phyloP scores from a whole-genome alignment of 2,113 vertebrate genomes.

The Platysteira castanea region DNA sequence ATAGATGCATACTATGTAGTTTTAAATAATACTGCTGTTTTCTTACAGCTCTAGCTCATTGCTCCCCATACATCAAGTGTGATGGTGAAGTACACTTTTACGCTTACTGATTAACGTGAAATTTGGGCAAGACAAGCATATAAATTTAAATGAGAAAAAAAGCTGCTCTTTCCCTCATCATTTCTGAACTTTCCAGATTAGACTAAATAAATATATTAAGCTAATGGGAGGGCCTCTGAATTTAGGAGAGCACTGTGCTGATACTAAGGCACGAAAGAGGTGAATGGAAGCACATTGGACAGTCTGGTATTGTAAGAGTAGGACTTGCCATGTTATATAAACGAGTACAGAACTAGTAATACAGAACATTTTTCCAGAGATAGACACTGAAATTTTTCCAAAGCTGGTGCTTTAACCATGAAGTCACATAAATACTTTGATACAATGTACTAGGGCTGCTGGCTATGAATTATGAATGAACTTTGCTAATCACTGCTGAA shows the following conservation, averaged over 20 bases:
- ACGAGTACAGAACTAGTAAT: not conserved
- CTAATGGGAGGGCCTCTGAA: not conserved
- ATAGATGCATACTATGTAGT: not conserved
- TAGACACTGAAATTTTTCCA: not conserved
- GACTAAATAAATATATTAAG: not conserved
- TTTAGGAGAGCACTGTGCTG: not conserved
- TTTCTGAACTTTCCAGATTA: not conserved
- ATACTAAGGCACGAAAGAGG: not conserved
- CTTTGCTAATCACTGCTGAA: not conserved
- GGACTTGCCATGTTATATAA: not conserved
- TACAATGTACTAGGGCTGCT: not conserved
- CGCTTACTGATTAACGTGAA: not conserved
- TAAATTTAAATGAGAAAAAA: not conserved
- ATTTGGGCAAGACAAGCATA: not conserved
- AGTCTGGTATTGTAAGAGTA: not conserved
- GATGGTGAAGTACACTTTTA: not conserved
- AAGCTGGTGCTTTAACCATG: not conserved
- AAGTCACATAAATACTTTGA: not conserved
- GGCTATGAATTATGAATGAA: slow-evolving; percentile 34
- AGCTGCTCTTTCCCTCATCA: not conserved
- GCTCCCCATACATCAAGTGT: not conserved
- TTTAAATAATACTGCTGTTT: not conserved
- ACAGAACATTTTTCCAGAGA: not conserved
- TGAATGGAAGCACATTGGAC: not conserved
- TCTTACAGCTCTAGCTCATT: not conserved